Evolutionary conservation across 1,140 invertebrate species (phyloP).

Genomic region (Daktulosphaira vitifoliae): DNA sequence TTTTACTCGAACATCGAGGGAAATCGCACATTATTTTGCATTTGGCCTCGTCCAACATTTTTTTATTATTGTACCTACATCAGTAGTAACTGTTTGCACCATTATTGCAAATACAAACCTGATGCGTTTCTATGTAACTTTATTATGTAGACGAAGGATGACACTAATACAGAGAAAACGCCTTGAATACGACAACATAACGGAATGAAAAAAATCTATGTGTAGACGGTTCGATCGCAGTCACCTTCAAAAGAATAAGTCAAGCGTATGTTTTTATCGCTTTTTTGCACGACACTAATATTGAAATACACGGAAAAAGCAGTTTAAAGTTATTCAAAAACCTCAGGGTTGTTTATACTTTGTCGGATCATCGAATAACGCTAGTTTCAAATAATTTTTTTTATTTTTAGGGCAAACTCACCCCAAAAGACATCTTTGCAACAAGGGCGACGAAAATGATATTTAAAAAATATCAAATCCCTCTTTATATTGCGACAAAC

Average conservation of each 20-base stretch:
- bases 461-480: slow-evolving; percentile 32
- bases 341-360: slow-evolving; percentile 20
- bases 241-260: background rate
- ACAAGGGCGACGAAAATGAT: slow-evolving; percentile 27
- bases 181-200: background rate
- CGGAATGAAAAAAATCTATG: too few species aligned
- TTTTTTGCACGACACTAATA: slow-evolving; percentile 3
- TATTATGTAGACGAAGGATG: slow-evolving; percentile 10
- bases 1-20: background rate
- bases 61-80: background rate
- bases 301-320: background rate
- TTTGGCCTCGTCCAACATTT: slow-evolving; percentile 22
- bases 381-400: slow-evolving; percentile 23
- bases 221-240: too few species aligned
- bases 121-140: background rate
- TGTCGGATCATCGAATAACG: slow-evolving; percentile 23
- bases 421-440: slow-evolving; percentile 30
- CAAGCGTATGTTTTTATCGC: slow-evolving; percentile 11
- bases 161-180: slow-evolving; percentile 9
- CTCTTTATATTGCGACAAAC: slow-evolving; percentile 17
- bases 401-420: slow-evolving; percentile 5
- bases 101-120: too few species aligned
- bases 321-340: slow-evolving; percentile 13
- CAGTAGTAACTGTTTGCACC: slow-evolving; percentile 2
- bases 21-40: slow-evolving; percentile 23